phyloP scores from a whole-genome alignment of 2,888 invertebrate genomes.

The Chymomyza procnemis region DNA sequence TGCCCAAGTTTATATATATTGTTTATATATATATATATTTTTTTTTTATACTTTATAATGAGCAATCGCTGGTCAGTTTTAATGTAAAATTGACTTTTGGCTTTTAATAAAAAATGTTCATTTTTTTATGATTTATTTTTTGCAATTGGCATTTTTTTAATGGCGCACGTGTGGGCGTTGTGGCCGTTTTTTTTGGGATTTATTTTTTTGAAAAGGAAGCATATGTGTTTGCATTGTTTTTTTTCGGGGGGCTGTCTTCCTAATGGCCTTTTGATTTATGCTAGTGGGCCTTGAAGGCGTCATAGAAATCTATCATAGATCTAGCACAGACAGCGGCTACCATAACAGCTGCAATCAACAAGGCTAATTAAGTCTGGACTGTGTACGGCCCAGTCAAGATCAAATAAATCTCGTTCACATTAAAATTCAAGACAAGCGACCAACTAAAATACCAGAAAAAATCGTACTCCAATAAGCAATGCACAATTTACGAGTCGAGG shows the following conservation, averaged over 20 bases:
- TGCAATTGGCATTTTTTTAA: constrained; percentile 40
- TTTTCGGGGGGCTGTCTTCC: constrained; percentile 1
- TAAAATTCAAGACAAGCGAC: constrained; percentile 1
- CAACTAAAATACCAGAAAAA: neutral
- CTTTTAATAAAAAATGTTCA: constrained; percentile 48
- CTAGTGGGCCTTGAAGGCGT: constrained; percentile 47
- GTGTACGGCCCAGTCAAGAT: neutral
- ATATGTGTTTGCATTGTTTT: constrained; percentile 2
- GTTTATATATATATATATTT: neutral
- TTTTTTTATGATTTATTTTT: constrained; percentile 55
- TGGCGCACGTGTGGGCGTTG: constrained; percentile 46
- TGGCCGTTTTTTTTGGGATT: neutral
- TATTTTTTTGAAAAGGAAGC: constrained; percentile 16
- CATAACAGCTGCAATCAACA: neutral
- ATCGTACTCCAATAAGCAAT: neutral
- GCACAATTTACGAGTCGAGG: neutral
- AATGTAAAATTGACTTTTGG: neutral
- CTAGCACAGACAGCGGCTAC: neutral
- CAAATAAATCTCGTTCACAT: neutral
- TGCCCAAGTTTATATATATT: constrained; percentile 12
- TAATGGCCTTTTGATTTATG: constrained; percentile 71
- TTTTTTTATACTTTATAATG: neutral
- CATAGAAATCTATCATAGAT: neutral
- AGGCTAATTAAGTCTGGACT: neutral
- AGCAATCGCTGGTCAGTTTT: neutral